Evolutionary conservation across 2,797 vertebrate genomes (phyloP).

Genomic region (Etheostoma nigrum): DNA sequence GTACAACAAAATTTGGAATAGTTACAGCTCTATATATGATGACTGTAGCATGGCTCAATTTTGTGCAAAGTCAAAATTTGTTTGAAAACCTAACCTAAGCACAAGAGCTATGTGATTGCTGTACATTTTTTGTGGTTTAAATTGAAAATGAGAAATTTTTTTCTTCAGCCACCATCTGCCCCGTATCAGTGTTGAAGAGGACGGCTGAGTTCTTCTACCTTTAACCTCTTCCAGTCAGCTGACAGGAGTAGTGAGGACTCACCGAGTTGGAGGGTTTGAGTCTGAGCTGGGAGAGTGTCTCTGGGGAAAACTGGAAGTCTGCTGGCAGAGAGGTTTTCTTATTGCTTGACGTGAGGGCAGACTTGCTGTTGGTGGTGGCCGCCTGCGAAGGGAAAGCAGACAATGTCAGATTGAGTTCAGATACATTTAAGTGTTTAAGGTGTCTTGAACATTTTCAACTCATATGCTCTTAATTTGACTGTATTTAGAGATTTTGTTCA

Average conservation of each 20-base stretch:
- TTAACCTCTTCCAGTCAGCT: not conserved
- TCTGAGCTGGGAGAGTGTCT: slow-evolving; percentile 86
- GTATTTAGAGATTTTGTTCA: too few species aligned
- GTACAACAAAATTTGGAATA: too few species aligned
- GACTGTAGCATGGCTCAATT: not conserved
- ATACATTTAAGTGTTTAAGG: too few species aligned
- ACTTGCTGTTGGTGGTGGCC: slow-evolving; percentile 86
- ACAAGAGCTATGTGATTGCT: too few species aligned
- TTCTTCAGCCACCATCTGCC: not conserved
- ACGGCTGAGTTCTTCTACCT: not conserved
- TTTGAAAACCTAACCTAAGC: not conserved
- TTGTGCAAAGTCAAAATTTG: not conserved
- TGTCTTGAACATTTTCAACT: too few species aligned
- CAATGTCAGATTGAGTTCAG: not conserved
- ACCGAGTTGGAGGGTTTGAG: slow-evolving; percentile 90
- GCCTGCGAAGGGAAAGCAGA: slow-evolving; percentile 80
- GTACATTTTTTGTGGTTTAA: not conserved
- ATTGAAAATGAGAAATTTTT: not conserved
- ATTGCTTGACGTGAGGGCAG: slow-evolving; percentile 84
- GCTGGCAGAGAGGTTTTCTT: slow-evolving; percentile 90
- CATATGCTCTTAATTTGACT: not conserved
- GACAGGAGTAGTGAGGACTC: slow-evolving; percentile 41
- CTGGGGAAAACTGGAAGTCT: slow-evolving; percentile 91
- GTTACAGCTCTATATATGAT: too few species aligned
- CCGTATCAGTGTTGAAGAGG: not conserved